Evolutionary conservation across 2,888 invertebrate genomes (phyloP).

Genomic region (Andrena hattorfiana): DNA sequence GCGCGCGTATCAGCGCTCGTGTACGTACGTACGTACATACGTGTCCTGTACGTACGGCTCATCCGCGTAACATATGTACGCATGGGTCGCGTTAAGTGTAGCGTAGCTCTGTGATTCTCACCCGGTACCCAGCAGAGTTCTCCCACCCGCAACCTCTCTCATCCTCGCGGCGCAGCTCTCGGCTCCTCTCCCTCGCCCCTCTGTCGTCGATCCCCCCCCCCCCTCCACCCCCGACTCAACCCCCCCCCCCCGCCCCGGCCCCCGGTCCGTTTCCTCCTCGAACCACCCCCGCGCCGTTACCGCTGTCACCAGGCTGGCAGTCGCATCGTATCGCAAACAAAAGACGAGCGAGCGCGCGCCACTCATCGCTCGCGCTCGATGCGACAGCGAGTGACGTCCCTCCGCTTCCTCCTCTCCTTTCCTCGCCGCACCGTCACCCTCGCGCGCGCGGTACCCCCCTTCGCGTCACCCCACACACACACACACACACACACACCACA

Average conservation of each 20-base stretch:
- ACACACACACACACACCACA: too few relatives aligned
- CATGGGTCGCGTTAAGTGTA: constrained; percentile 80
- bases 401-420: constrained; percentile 61
- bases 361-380: constrained; percentile 82
- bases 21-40: constrained; percentile 34
- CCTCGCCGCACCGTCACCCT: constrained; percentile 34
- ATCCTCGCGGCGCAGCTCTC: constrained; percentile 52
- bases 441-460: constrained; percentile 23
- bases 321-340: constrained; percentile 84
- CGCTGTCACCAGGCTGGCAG: constrained; percentile 77
- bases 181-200: constrained; percentile 38
- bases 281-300: constrained; percentile 60
- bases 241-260: constrained; percentile 49
- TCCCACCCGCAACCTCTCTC: constrained; percentile 47
- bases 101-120: constrained; percentile 79
- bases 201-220: constrained; percentile 55
- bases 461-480: background rate
- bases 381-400: constrained; percentile 83
- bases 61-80: constrained; percentile 66
- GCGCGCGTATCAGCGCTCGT: constrained; percentile 42
- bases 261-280: constrained; percentile 52
- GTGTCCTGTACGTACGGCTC: constrained; percentile 1
- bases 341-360: constrained; percentile 83
- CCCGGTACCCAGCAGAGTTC: constrained; percentile 71
- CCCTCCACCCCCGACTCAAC: constrained; percentile 39